Conservation (phyloP, 2,888 invertebrate species). For the Drosophila niveifrons region DNA sequence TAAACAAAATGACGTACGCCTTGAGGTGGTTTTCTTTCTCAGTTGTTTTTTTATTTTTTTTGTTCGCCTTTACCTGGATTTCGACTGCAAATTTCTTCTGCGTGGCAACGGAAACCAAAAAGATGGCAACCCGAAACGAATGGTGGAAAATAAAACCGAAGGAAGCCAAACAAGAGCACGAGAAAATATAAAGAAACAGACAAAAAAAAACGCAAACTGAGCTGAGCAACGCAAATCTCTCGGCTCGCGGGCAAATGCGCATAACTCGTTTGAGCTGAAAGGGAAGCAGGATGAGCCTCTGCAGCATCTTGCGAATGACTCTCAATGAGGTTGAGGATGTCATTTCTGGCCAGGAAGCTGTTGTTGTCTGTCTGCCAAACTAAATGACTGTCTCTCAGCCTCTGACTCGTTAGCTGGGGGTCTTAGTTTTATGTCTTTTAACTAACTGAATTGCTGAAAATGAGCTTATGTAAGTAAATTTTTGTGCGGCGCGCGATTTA, state of each 20-base stretch:
- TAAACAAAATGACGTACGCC: conserved; percentile 78
- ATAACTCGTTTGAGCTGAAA: conserved; percentile 66
- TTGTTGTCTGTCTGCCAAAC: conserved; percentile 35
- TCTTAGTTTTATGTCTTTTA: conserved; percentile 61
- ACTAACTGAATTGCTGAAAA: conserved; percentile 68
- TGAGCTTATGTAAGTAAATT: conserved; percentile 61
- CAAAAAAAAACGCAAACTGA: conserved; percentile 35
- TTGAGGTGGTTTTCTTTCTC: conserved; percentile 62
- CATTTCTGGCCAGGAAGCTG: conserved; percentile 67
- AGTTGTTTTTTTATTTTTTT: conserved; percentile 47
- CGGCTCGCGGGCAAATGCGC: conserved; percentile 67
- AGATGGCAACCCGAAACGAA: conserved; percentile 43
- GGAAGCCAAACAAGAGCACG: conserved; percentile 28
- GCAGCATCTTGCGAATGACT: conserved; percentile 3
- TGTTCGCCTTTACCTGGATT: conserved; percentile 22
- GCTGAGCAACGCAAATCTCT: conserved; percentile 68
- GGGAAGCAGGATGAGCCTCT: conserved; percentile 16
- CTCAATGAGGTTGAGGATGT: conserved; percentile 42
- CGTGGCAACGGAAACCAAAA: conserved; percentile 51
- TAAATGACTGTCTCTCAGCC: neutral
- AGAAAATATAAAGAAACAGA: conserved; percentile 14
- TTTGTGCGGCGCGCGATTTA: conserved; percentile 42
- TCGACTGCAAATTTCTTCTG: conserved; percentile 31
- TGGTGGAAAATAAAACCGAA: conserved; percentile 23
- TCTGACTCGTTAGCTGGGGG: conserved; percentile 61